phyloP scores from a whole-genome alignment of 2,113 vertebrate species.

The Lathamus discolor region DNA sequence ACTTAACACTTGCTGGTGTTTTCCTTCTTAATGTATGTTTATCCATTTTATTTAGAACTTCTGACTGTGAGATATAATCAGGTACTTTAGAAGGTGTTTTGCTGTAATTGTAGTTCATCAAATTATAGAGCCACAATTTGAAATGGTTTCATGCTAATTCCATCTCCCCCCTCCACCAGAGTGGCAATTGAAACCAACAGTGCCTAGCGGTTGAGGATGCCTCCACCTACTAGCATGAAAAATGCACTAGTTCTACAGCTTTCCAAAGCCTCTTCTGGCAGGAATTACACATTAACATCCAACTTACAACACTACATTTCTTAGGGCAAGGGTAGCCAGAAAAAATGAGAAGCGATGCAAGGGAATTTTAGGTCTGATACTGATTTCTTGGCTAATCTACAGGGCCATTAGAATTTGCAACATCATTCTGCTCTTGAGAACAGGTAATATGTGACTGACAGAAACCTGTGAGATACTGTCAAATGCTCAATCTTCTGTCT shows the following conservation, averaged over 20 bases:
- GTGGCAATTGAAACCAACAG: background rate
- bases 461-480: background rate
- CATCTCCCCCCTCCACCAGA: background rate
- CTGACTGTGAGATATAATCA: conserved; percentile 29
- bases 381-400: background rate
- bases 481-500: background rate
- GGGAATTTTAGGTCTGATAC: background rate
- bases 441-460: background rate
- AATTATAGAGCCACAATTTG: background rate
- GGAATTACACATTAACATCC: background rate
- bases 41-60: conserved; percentile 30
- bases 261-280: background rate
- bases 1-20: background rate
- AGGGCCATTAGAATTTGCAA: background rate
- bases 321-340: background rate
- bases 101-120: background rate
- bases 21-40: conserved; percentile 37
- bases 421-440: background rate
- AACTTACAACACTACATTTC: background rate
- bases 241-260: background rate
- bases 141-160: background rate
- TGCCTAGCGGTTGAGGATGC: background rate
- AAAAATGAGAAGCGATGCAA: background rate
- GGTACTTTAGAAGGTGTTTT: conserved; percentile 5
- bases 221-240: background rate